Base-by-base conservation (phyloP, 2,888 invertebrate species). In the Acanthoscelides obtectus region DNA sequence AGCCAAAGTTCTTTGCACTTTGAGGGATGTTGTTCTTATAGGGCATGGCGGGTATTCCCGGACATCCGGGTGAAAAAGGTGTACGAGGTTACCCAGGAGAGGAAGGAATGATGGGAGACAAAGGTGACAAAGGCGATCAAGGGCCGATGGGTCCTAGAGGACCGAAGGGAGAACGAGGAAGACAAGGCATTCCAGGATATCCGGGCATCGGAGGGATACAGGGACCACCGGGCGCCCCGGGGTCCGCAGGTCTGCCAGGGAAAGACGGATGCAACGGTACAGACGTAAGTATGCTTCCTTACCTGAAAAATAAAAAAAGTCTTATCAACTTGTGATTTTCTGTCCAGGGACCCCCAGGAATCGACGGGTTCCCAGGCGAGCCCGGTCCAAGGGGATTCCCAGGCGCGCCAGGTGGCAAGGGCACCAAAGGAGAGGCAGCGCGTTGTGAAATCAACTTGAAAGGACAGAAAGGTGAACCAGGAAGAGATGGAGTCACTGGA, bases 251-350 rank as follows among this genome's bases (percentile, higher is more conserved):
- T 78, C 87, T 90, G 66, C 92, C 94, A 65, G 98, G 98, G 87
- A 70, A 93, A 80, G 97, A 98, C 83, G 99, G 98, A 12, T 99
- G 98, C 83, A 98, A 98, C 82, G 98, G 98, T 81, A 95, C 96
- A 70, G 96, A 96, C 85, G 96, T 95, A 88, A 89, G 90, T 12
- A 45, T 45, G 17, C 45, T 6, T 1, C 6, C 8, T 45, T 45
- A 25, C 6, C 6, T 87, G 22, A 68, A 68, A 6, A 12, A 20
- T 68, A 2, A 17, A 8, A 68, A 68, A 22, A n/a, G 12, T 22
- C 4, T 22, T 5, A 21, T n/a, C n/a, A n/a, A n/a, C n/a, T 8
- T 66, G 8, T 66, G 66, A 66, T n/a, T n/a, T n/a, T n/a, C n/a
- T n/a, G n/a, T n/a, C n/a, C 78, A 93, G 93, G 97, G 97, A 77